Conservation (phyloP, 1,140 invertebrate genomes). For the Pseudachorutes palmiensis region DNA sequence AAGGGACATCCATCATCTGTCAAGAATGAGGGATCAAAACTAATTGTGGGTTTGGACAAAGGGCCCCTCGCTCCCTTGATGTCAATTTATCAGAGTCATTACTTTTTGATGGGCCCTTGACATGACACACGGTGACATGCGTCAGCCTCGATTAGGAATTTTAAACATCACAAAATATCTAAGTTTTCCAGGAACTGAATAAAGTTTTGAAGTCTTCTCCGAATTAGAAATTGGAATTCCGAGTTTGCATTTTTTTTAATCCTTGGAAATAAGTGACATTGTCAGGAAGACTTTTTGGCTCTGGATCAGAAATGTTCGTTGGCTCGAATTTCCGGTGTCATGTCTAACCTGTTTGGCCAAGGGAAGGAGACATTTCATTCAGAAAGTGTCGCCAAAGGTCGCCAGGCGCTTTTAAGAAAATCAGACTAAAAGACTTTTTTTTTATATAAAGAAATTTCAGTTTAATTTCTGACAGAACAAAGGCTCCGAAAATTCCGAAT, state of each 20-base stretch:
- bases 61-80: neutral
- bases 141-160: neutral
- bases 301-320: no score
- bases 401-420: neutral
- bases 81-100: neutral
- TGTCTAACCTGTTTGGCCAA: no score
- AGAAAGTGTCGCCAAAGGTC: neutral
- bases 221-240: neutral
- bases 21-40: conserved; percentile 31
- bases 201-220: no score
- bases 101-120: neutral
- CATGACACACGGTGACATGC: neutral
- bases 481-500: neutral
- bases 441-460: no score
- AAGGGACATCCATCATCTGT: conserved; percentile 34
- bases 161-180: neutral
- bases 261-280: no score
- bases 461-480: neutral
- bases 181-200: no score
- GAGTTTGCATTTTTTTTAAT: neutral
- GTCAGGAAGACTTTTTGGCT: no score
- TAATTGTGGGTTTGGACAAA: conserved; percentile 20
- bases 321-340: no score
- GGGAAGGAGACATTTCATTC: neutral
- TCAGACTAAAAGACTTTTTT: neutral